Evolutionary conservation across 2,797 vertebrate genomes (phyloP).

Genomic region (Xerus rutilus): DNA sequence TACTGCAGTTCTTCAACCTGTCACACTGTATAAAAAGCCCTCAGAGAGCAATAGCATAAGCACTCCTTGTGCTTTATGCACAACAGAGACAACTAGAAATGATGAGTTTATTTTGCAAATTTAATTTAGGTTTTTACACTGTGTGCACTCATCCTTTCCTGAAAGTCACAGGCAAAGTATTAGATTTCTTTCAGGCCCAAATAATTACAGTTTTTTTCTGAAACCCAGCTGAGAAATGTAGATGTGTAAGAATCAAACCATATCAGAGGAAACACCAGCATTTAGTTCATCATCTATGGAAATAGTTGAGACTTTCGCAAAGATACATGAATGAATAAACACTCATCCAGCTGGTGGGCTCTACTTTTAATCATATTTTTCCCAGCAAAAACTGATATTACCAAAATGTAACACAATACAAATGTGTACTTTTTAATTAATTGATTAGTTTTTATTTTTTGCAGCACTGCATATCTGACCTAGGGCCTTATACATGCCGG

Average conservation of each 20-base stretch:
- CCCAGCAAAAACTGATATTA: background rate
- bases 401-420: background rate
- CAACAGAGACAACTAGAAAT: slow-evolving; percentile 76
- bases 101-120: slow-evolving; percentile 74
- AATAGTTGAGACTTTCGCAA: background rate
- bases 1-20: slow-evolving; percentile 77
- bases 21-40: slow-evolving; percentile 72
- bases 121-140: slow-evolving; percentile 73
- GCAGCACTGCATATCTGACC: no score
- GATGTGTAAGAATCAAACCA: background rate
- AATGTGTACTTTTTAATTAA: background rate
- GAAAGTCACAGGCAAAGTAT: slow-evolving; percentile 53
- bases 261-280: background rate
- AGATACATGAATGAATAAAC: background rate
- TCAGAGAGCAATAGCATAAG: slow-evolving; percentile 51
- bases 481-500: background rate
- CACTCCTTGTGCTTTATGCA: slow-evolving; percentile 46
- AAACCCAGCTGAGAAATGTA: slow-evolving; percentile 52
- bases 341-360: background rate
- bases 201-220: slow-evolving; percentile 55
- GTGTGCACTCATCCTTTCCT: rapidly evolving
- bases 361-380: background rate
- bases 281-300: background rate
- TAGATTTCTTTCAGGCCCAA: slow-evolving; percentile 68
- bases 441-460: background rate